These are phyloP conservation scores for Rhopalosiphum nymphaeae DNA, from an alignment of 2,888 invertebrate species.

Conservation along the genomic window DNA sequence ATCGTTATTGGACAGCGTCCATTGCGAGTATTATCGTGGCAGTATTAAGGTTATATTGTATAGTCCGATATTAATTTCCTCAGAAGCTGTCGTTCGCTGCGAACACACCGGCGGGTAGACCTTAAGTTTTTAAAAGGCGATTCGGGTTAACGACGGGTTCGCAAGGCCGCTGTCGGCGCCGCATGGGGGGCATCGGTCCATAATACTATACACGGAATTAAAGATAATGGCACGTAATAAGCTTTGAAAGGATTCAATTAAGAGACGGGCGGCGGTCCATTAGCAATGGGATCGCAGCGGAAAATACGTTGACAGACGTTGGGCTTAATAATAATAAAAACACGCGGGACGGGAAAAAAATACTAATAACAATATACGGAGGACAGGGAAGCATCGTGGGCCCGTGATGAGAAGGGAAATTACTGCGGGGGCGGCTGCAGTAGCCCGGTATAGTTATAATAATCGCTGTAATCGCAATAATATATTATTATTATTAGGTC, in stretches of 20 bases:
- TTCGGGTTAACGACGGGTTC: conserved; percentile 51
- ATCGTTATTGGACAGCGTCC: not conserved
- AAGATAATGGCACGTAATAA: conserved; percentile 64
- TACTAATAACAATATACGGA: conserved; percentile 4
- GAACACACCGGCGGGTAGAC: not conserved
- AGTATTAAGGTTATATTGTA: not conserved
- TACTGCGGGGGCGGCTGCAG: not conserved
- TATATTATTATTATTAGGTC: conserved; percentile 42
- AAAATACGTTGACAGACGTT: conserved; percentile 60
- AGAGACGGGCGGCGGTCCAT: conserved; percentile 60
- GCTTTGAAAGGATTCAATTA: conserved; percentile 64
- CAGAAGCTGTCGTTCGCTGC: not conserved
- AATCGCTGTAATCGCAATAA: conserved; percentile 12
- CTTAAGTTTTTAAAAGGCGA: conserved; percentile 54
- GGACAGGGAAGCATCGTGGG: not conserved
- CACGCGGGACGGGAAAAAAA: not conserved
- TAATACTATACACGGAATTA: conserved; percentile 30
- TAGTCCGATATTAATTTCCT: conserved; percentile 9
- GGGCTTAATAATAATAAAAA: conserved; percentile 52
- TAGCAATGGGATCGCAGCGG: conserved; percentile 35
- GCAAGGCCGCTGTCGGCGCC: not conserved
- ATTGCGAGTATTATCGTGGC: too few species aligned
- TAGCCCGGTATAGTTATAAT: not conserved
- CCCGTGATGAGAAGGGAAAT: too few species aligned
- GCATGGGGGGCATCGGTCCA: not conserved